Percentiles rank a stretch among this genome's conserved stretches.
Evolutionary conservation across 2,113 vertebrate species (phyloP).

Genomic region (Nycticebus coucang): DNA sequence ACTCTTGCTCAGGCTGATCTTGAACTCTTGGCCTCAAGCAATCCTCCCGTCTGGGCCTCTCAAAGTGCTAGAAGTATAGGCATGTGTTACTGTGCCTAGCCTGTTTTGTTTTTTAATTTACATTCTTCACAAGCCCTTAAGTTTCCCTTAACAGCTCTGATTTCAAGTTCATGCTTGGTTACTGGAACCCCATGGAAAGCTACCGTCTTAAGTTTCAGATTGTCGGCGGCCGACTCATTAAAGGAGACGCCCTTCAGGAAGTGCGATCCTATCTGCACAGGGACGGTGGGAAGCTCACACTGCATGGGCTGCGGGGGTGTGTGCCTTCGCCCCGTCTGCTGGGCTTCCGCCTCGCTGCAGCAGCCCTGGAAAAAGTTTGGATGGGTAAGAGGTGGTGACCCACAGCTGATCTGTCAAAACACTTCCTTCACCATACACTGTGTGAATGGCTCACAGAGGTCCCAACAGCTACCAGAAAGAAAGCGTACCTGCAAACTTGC

Average conservation of each 20-base stretch:
- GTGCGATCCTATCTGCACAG: constrained; percentile 96
- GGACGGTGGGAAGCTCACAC: constrained; percentile 97
- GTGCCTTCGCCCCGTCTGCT: constrained; percentile 96
- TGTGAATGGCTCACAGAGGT: neutral
- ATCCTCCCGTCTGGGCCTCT: neutral
- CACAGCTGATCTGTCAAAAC: neutral
- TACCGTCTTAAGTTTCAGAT: constrained; percentile 99
- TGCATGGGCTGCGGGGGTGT: constrained; percentile 96
- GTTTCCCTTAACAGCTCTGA: constrained; percentile 36
- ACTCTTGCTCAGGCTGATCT: neutral
- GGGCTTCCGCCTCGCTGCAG: constrained; percentile 97
- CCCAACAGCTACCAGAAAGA: neutral
- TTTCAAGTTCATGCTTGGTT: constrained; percentile 1
- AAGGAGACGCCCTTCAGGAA: constrained; percentile 98
- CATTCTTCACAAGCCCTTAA: neutral
- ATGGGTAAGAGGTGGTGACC: constrained; percentile 6
- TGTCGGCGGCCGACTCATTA: constrained; percentile 96
- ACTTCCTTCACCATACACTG: neutral
- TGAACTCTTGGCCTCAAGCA: neutral
- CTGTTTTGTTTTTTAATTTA: constrained; percentile 52
- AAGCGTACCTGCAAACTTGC: constrained; percentile 92
- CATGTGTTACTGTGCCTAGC: accelerated
- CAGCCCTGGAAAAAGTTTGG: constrained; percentile 88
- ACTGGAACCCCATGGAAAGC: constrained; percentile 31
- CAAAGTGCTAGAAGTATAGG: neutral